Evolutionary conservation across 2,113 vertebrate species (phyloP).

Genomic region (Suricata suricatta): DNA sequence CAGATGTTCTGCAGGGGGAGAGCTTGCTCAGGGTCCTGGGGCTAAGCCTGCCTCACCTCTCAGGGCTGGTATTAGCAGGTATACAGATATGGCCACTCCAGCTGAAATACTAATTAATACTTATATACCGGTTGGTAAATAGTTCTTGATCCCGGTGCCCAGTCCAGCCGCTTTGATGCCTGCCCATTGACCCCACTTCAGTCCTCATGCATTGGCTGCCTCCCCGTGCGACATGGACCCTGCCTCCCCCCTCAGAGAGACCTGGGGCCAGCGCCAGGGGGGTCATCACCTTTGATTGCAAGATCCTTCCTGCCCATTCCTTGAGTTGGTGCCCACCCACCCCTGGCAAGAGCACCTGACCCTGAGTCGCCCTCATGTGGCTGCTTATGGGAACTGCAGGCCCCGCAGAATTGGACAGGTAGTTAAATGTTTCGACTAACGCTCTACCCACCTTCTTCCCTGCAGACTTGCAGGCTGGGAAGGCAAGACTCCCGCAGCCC

Average conservation of each 20-base stretch:
- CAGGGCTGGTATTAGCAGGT: not conserved
- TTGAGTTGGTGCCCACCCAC: not conserved
- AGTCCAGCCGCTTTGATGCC: not conserved
- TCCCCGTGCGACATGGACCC: not conserved
- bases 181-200: not conserved
- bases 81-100: rapidly evolving
- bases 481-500: constrained; percentile 88
- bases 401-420: not conserved
- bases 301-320: not conserved
- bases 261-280: not conserved
- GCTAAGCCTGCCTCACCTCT: not conserved
- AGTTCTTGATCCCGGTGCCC: not conserved
- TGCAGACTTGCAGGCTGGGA: constrained; percentile 91
- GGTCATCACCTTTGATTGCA: not conserved
- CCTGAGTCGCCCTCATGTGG: not conserved
- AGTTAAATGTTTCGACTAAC: not conserved
- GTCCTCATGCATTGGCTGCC: not conserved
- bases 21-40: not conserved
- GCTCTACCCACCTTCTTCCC: not conserved
- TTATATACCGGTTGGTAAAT: not conserved
- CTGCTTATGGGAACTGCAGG: not conserved
- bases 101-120: not conserved
- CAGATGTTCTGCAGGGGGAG: not conserved
- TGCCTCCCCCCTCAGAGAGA: not conserved
- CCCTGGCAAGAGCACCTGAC: not conserved